Evolutionary conservation across 2,113 vertebrate genomes (phyloP).

Genomic region (Onychostoma macrolepis): DNA sequence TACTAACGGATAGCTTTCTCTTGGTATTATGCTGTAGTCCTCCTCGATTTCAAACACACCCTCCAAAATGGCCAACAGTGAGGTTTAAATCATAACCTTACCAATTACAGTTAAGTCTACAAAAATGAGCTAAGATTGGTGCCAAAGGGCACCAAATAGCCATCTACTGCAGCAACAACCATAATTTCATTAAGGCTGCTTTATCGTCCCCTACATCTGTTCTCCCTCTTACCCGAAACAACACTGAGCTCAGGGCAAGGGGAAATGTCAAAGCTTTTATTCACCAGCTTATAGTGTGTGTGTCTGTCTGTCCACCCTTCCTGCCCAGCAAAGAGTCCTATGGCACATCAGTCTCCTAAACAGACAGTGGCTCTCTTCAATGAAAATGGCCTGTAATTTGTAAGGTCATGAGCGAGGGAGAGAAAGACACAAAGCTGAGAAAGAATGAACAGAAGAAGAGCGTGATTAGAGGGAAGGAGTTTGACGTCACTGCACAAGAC

Average conservation of each 20-base stretch:
- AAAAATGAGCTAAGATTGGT: neutral
- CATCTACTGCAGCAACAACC: slow-evolving; percentile 2
- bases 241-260: slow-evolving; percentile 47
- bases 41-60: neutral
- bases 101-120: neutral
- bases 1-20: neutral
- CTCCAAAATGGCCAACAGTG: neutral
- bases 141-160: slow-evolving; percentile 15
- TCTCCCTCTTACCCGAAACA: slow-evolving; percentile 20
- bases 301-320: slow-evolving; percentile 8
- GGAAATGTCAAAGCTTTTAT: slow-evolving; percentile 76
- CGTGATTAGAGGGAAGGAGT: neutral
- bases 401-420: slow-evolving; percentile 12
- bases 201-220: slow-evolving; percentile 21
- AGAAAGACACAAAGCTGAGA: slow-evolving; percentile 12
- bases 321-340: slow-evolving; percentile 9
- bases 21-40: neutral
- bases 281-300: slow-evolving; percentile 66
- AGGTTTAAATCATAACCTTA: neutral
- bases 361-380: slow-evolving; percentile 28
- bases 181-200: slow-evolving; percentile 23
- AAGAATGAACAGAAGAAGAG: slow-evolving; percentile 5
- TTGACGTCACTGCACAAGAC: slow-evolving; percentile 15
- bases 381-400: slow-evolving; percentile 24
- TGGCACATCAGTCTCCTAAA: neutral